Evolutionary conservation across 2,797 vertebrate genomes (phyloP).

Genomic region (Lepilemur septentrionalis): DNA sequence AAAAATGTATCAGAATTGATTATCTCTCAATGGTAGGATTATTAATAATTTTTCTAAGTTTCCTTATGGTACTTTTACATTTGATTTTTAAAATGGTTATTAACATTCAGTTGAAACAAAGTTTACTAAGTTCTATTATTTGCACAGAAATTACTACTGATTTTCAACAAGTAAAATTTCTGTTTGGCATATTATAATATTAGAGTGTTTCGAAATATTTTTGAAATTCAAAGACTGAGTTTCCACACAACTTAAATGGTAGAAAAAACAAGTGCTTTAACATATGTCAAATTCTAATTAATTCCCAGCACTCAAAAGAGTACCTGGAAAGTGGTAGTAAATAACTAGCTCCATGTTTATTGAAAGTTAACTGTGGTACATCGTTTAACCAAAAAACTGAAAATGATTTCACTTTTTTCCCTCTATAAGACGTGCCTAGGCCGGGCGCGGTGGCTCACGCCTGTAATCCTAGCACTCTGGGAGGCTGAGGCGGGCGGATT

Average conservation of each 20-base stretch:
- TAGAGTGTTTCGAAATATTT: constrained; percentile 38
- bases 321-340: background rate
- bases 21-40: constrained; percentile 6
- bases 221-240: constrained; percentile 19
- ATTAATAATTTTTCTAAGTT: constrained; percentile 37
- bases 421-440: background rate
- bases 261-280: background rate
- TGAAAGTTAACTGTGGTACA: constrained; percentile 16
- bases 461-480: background rate
- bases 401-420: constrained; percentile 24
- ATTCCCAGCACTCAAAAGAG: background rate
- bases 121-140: background rate
- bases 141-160: constrained; percentile 44
- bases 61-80: constrained; percentile 9
- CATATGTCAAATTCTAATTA: background rate
- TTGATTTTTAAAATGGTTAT: constrained; percentile 21
- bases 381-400: background rate
- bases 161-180: constrained; percentile 47
- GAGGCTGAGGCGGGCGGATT: background rate
- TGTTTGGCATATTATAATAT: background rate
- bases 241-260: background rate
- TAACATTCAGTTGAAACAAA: constrained; percentile 28
- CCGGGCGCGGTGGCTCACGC: too few species aligned
- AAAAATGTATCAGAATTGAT: constrained; percentile 21
- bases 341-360: background rate